Conservation (phyloP, 2,888 invertebrate species). For the Pediacus dermestoides region DNA sequence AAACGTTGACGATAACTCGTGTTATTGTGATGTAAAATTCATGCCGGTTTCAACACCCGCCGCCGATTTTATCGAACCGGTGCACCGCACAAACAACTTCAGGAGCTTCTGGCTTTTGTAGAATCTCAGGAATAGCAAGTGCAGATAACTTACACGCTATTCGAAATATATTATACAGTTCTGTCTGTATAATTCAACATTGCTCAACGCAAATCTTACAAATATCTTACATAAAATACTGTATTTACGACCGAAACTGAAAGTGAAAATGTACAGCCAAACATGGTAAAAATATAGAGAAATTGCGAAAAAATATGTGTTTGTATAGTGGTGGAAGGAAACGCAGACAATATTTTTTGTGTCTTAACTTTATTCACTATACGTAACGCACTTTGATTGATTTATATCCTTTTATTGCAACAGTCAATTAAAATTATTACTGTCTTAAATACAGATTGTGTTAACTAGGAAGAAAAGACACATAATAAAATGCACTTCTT, state of each 20-base stretch:
- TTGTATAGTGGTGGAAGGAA: no score
- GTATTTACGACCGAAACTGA: no score
- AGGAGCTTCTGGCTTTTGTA: constrained; percentile 8
- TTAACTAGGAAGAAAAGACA: constrained; percentile 3
- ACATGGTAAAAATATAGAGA: no score
- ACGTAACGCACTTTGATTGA: no score
- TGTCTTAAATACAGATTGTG: no score
- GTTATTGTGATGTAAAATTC: neutral
- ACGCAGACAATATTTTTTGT: no score
- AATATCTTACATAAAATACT: no score
- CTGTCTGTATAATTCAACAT: constrained; percentile 9
- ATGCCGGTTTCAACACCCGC: neutral
- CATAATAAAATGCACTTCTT: constrained; percentile 4
- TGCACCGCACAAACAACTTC: constrained; percentile 6
- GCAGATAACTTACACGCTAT: constrained; percentile 9
- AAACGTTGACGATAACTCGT: neutral
- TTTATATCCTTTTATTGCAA: no score
- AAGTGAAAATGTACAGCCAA: no score
- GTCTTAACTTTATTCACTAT: no score
- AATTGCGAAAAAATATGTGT: no score
- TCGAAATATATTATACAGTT: constrained; percentile 8
- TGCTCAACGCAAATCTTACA: constrained; percentile 6
- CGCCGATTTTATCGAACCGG: constrained; percentile 2
- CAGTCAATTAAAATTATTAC: no score
- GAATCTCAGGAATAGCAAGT: constrained; percentile 1